A percentile compares a stretch with the other conserved stretches of the same genome.
Conservation (phyloP, 2,888 invertebrate genomes). For the Synanthedon andrenaeformis region DNA sequence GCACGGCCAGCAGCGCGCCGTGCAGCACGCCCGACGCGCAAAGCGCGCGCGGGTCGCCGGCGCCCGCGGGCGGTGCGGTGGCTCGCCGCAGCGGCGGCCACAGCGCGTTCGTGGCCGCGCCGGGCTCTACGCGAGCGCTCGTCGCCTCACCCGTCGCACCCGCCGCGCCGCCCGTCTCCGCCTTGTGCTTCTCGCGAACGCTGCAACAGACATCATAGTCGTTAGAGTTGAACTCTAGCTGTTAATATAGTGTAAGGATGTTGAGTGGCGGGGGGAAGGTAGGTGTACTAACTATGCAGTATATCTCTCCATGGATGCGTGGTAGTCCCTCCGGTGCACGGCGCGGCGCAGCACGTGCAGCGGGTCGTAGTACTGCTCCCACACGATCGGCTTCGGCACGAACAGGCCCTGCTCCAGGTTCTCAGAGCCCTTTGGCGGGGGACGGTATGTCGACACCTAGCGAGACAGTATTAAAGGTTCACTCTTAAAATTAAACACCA, state of each 20-base stretch:
- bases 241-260: too few species aligned
- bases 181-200: slow-evolving; percentile 49
- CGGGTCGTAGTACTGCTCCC: slow-evolving; percentile 95
- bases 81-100: slow-evolving; percentile 56
- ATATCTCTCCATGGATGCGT: slow-evolving; percentile 93
- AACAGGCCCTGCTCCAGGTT: slow-evolving; percentile 93
- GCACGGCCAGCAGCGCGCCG: slow-evolving; percentile 79
- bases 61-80: slow-evolving; percentile 25
- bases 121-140: slow-evolving; percentile 5
- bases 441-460: slow-evolving; percentile 85
- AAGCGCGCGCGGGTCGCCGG: slow-evolving; percentile 49
- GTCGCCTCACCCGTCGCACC: slow-evolving; percentile 4
- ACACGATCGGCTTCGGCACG: slow-evolving; percentile 86
- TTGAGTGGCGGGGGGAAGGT: background rate
- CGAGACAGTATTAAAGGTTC: too few species aligned
- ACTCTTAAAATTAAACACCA: too few species aligned
- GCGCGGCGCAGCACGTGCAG: slow-evolving; percentile 91
- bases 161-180: slow-evolving; percentile 13
- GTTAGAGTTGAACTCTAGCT: too few species aligned
- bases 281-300: slow-evolving; percentile 81
- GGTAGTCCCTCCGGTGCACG: slow-evolving; percentile 92
- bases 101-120: slow-evolving; percentile 21
- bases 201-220: slow-evolving; percentile 17
- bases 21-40: slow-evolving; percentile 53
- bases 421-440: slow-evolving; percentile 77